phyloP scores from a whole-genome alignment of 2,888 invertebrate species.

The Conus canariensis region DNA sequence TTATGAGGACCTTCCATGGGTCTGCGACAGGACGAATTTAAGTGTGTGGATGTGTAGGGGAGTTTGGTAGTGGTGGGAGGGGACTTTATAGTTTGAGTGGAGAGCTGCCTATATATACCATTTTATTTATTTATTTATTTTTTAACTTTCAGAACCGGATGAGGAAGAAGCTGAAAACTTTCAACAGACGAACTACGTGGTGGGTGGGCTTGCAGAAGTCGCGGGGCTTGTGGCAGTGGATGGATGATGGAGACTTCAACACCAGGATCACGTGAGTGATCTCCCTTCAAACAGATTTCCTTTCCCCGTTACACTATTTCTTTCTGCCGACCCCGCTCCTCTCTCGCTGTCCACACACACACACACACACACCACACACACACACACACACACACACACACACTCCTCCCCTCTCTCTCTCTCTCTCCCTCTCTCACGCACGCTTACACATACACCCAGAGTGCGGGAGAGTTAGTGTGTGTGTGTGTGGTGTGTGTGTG shows the following conservation, averaged over 20 bases:
- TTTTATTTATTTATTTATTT: too few relatives aligned
- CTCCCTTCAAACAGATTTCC: not conserved
- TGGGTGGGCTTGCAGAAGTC: not conserved
- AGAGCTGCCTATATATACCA: too few relatives aligned
- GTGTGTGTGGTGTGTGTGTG: too few relatives aligned
- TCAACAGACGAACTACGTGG: not conserved
- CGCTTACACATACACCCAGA: too few relatives aligned
- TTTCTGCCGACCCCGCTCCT: not conserved
- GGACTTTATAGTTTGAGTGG: too few relatives aligned
- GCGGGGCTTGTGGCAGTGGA: not conserved
- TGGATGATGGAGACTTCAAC: conserved; percentile 15
- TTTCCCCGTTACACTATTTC: not conserved
- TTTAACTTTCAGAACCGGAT: not conserved
- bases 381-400: not conserved
- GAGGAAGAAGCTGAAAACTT: not conserved
- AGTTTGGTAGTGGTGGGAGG: too few relatives aligned
- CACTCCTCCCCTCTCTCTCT: not conserved
- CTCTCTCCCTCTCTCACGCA: not conserved
- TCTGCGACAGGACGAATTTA: too few relatives aligned
- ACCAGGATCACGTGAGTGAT: conserved; percentile 3
- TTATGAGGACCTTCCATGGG: too few relatives aligned
- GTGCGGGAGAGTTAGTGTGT: too few relatives aligned
- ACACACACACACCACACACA: not conserved
- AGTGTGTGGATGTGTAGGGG: too few relatives aligned
- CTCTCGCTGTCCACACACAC: too few relatives aligned